Evolutionary conservation across 2,113 vertebrate genomes (phyloP).

Genomic region (Tachycineta bicolor): DNA sequence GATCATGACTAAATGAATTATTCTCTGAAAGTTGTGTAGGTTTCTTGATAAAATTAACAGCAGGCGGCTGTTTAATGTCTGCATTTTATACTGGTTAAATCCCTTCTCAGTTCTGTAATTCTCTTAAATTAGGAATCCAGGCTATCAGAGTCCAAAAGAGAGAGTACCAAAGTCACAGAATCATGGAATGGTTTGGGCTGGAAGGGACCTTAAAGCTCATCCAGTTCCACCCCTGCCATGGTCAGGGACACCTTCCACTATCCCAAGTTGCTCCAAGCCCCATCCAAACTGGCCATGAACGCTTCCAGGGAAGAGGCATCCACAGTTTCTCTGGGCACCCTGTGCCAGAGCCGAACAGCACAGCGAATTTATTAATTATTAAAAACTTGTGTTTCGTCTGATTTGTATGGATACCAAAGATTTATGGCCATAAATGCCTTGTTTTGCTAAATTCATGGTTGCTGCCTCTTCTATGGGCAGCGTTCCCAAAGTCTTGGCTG

Average conservation of each 20-base stretch:
- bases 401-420: background rate
- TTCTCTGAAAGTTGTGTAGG: background rate
- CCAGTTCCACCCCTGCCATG: background rate
- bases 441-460: background rate
- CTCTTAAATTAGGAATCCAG: background rate
- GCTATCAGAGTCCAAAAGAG: background rate
- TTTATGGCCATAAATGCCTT: background rate
- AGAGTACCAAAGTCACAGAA: background rate
- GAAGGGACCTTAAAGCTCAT: background rate
- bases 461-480: background rate
- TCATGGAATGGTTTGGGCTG: background rate
- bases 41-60: conserved; percentile 1
- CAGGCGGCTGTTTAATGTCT: background rate
- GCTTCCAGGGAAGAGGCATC: background rate
- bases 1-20: background rate
- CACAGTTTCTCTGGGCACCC: background rate
- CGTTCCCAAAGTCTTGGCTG: background rate
- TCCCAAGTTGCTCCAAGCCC: background rate
- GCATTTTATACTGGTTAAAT: background rate
- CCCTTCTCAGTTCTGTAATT: background rate
- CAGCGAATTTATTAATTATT: background rate
- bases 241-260: background rate
- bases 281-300: background rate
- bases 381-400: background rate
- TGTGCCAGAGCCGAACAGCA: background rate